A percentile compares a stretch with the other conserved stretches of the same genome.
Conservation (phyloP, 2,888 invertebrate species). For the Caenorhabditis sp. region DNA sequence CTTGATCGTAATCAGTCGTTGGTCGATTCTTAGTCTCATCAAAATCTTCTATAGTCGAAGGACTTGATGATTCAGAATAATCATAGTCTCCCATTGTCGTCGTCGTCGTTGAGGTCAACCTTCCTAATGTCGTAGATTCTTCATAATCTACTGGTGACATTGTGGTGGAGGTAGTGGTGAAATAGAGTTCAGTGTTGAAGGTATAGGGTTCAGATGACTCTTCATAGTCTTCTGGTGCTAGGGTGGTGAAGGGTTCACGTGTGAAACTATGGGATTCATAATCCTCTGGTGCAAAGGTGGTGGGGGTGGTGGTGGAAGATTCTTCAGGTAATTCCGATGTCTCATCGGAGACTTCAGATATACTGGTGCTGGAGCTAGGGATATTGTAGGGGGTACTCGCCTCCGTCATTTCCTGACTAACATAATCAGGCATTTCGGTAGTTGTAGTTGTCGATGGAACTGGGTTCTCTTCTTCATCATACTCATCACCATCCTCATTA, state of each 20-base stretch:
- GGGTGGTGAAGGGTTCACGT: slow-evolving; percentile 1
- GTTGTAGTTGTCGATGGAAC: slow-evolving; percentile 10
- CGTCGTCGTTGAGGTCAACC: too few relatives aligned
- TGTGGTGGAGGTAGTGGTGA: too few relatives aligned
- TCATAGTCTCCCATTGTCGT: not conserved
- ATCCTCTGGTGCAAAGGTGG: not conserved
- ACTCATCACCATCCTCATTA: slow-evolving; percentile 23
- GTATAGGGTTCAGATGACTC: not conserved
- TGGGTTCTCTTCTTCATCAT: slow-evolving; percentile 17
- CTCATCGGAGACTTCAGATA: not conserved
- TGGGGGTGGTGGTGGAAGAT: not conserved
- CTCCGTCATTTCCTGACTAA: slow-evolving; percentile 22
- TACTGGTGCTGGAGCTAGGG: not conserved
- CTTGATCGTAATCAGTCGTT: too few relatives aligned
- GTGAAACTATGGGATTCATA: not conserved
- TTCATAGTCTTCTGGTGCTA: not conserved
- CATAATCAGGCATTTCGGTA: slow-evolving; percentile 21
- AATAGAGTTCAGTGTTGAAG: too few relatives aligned
- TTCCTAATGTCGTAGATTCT: too few relatives aligned
- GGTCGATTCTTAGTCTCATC: not conserved
- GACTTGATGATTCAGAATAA: not conserved
- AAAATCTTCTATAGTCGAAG: not conserved
- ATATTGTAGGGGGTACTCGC: slow-evolving; percentile 15
- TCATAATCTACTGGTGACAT: too few relatives aligned
- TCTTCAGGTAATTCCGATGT: not conserved